Evolutionary conservation across 2,888 invertebrate genomes (phyloP), one percentile per base, ranked within the genome.

Genomic region (Amphipoea oculea): DNA sequence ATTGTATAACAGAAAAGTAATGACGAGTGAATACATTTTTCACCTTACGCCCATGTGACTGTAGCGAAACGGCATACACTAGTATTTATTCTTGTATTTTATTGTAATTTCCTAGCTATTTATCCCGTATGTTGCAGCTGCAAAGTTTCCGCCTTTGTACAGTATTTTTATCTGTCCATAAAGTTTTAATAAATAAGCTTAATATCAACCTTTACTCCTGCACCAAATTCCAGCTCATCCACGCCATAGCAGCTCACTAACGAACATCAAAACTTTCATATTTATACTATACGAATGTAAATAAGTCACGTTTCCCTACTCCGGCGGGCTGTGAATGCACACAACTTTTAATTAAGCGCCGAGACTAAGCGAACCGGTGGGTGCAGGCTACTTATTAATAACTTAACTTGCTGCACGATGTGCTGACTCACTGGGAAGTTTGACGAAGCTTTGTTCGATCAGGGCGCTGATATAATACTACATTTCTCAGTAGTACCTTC

Each of bases 331-430:
- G 14, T 66, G 73, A 71, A 66, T 80, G 76, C 66, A 69, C 29
- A 71, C 23, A 86, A 86, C 66, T 85, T 84, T 76, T 85, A 85
- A 85, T 85, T 86, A 85, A 86, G 40, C 12, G 12, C 60, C 23
- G n/a, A 71, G 17, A 60, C 68, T 66, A 48, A 76, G 66, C 57
- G 23, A 7, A 36, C 29, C n/a, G 40, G 48, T 62, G 68, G 40
- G 3, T 65, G 65, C n/a, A 36, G n/a, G 20, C 57, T 12, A 70
- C 65, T 85, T 73, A 72, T 57, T 76, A 72, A 65, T 86, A 68
- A 73, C 54, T 74, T 78, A 60, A 51, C 57, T 70, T 45, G 54
- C 54, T 62, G 23, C 23, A 57, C 51, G n/a, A 45, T 66, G 36
- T 54, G 51, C 36, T 29, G 1, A 14, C 81, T 74, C 36, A 2